These are phyloP conservation scores for Amiota minor DNA, from an alignment of 2,888 invertebrate genomes.

Conservation along the genomic window DNA sequence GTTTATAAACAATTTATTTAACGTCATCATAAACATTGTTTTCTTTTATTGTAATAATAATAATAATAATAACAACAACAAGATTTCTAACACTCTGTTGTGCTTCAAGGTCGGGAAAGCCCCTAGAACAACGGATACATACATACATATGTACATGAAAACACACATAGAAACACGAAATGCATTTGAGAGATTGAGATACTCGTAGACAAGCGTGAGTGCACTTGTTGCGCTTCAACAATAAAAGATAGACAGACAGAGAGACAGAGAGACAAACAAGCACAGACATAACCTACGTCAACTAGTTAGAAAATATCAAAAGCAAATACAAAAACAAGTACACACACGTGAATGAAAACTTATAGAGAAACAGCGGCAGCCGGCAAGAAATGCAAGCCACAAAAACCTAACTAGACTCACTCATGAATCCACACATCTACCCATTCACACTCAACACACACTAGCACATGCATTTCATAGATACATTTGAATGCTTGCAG, in stretches of 20 bases:
- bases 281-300: constrained; percentile 5
- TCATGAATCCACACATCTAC: too few relatives aligned
- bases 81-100: not conserved
- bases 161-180: not conserved
- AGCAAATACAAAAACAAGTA: too few relatives aligned
- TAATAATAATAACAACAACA: too few relatives aligned
- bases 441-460: too few relatives aligned
- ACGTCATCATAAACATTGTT: too few relatives aligned
- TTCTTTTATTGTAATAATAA: too few relatives aligned
- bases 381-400: too few relatives aligned
- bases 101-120: constrained; percentile 24
- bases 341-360: not conserved
- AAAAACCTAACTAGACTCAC: too few relatives aligned
- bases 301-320: not conserved
- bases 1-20: too few relatives aligned
- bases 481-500: too few relatives aligned
- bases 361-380: not conserved
- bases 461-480: too few relatives aligned
- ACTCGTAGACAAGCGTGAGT: too few relatives aligned
- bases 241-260: not conserved
- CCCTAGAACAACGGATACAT: constrained; percentile 23
- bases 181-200: not conserved
- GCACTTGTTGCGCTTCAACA: not conserved
- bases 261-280: not conserved
- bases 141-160: constrained; percentile 10